Evolutionary conservation across 2,113 vertebrate species (phyloP).

Genomic region (Oxyura jamaicensis): DNA sequence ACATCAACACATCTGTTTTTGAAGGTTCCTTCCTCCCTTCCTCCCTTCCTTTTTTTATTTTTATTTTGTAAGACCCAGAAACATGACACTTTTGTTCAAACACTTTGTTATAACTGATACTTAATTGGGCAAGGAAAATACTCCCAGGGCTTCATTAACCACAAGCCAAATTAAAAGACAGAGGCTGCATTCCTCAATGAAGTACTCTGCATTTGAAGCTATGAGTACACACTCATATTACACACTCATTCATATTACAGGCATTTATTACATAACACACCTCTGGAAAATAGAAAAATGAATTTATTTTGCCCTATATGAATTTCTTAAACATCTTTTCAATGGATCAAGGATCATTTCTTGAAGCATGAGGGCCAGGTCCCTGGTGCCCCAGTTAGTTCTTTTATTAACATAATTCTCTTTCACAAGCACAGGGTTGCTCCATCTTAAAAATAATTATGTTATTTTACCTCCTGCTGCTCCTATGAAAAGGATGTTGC

Average conservation of each 20-base stretch:
- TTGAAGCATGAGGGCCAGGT: background rate
- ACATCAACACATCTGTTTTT: background rate
- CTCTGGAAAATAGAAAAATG: background rate
- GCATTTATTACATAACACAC: background rate
- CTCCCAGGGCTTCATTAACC: constrained; percentile 27
- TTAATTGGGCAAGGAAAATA: constrained; percentile 21
- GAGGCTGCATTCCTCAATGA: background rate
- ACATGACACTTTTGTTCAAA: background rate
- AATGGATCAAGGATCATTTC: background rate
- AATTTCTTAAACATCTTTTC: background rate
- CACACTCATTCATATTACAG: background rate
- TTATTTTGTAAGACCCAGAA: background rate
- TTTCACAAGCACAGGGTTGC: background rate
- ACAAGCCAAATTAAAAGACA: background rate
- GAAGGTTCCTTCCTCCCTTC: background rate
- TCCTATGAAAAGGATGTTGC: background rate
- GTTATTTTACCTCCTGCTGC: background rate
- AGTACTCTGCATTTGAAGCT: background rate
- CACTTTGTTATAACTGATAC: background rate
- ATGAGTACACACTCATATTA: background rate
- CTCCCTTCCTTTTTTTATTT: background rate
- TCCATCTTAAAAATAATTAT: constrained; percentile 4
- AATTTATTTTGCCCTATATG: background rate
- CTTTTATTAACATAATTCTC: background rate
- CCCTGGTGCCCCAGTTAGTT: background rate